These are phyloP conservation scores for Melanerpes aurifrons DNA, from an alignment of 2,113 vertebrate species.

Conservation along the genomic window DNA sequence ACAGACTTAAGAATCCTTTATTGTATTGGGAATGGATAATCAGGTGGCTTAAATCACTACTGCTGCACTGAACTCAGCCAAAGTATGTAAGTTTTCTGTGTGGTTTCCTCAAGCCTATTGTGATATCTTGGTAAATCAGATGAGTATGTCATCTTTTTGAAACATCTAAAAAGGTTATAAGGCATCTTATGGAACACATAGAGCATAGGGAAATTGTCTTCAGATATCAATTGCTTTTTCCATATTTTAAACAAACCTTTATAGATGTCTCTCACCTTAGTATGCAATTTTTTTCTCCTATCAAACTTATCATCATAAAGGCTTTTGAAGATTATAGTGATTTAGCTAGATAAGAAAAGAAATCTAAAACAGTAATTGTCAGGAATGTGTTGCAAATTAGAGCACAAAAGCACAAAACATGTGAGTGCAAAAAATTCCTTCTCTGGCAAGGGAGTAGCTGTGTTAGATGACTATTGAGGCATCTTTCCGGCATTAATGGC, in stretches of 20 bases:
- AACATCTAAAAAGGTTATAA: not conserved
- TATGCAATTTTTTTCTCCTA: not conserved
- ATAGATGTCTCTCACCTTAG: not conserved
- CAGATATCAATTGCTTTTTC: not conserved
- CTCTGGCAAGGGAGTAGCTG: not conserved
- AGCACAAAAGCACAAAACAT: not conserved
- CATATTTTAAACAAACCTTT: not conserved
- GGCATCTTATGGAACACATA: rapidly evolving
- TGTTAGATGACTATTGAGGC: not conserved
- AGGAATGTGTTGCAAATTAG: not conserved
- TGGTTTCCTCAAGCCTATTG: not conserved
- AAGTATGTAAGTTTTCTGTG: not conserved
- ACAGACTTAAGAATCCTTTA: not conserved
- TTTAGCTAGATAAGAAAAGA: not conserved
- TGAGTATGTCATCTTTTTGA: not conserved
- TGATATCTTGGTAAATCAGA: not conserved
- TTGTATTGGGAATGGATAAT: not conserved
- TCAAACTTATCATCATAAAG: not conserved
- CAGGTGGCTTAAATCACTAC: not conserved
- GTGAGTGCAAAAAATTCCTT: not conserved
- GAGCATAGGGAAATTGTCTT: not conserved
- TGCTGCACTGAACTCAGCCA: not conserved
- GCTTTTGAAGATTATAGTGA: not conserved
- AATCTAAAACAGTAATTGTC: not conserved
- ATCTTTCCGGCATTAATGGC: not conserved